phyloP scores from a whole-genome alignment of 2,113 vertebrate genomes.

The Polyodon spathula region DNA sequence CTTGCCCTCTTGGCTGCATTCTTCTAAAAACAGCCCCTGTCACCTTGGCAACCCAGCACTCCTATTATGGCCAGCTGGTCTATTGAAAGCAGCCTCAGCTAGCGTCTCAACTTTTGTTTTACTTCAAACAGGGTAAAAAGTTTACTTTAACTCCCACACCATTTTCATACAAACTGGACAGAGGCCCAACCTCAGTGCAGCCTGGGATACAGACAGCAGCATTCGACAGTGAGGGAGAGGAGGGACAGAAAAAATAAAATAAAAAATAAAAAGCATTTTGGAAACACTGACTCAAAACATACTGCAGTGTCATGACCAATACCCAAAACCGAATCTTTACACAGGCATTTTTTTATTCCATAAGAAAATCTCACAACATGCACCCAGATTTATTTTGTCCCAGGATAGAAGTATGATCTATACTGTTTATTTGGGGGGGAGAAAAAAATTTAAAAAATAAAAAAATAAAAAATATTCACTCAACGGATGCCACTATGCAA shows the following conservation, averaged over 20 bases:
- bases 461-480: too few relatives aligned
- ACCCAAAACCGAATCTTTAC: too few relatives aligned
- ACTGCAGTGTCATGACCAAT: too few relatives aligned
- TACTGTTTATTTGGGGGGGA: too few relatives aligned
- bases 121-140: slow-evolving; percentile 30
- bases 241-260: too few relatives aligned
- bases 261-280: background rate
- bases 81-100: slow-evolving; percentile 25
- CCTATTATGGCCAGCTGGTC: slow-evolving; percentile 48
- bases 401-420: too few relatives aligned
- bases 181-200: slow-evolving; percentile 10
- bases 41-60: slow-evolving; percentile 51
- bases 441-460: too few relatives aligned
- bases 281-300: background rate
- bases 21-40: slow-evolving; percentile 34
- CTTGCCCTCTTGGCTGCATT: slow-evolving; percentile 56
- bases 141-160: slow-evolving; percentile 36
- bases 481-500: too few relatives aligned
- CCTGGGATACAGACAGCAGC: slow-evolving; percentile 25
- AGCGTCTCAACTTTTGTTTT: slow-evolving; percentile 27
- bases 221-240: slow-evolving; percentile 3
- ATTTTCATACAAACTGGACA: slow-evolving; percentile 13
- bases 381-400: too few relatives aligned
- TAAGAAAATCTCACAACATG: too few relatives aligned
- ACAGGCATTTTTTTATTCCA: too few relatives aligned